These are phyloP conservation scores for Drosophila seguyi DNA, from an alignment of 1,140 invertebrate species.

Conservation along the genomic window DNA sequence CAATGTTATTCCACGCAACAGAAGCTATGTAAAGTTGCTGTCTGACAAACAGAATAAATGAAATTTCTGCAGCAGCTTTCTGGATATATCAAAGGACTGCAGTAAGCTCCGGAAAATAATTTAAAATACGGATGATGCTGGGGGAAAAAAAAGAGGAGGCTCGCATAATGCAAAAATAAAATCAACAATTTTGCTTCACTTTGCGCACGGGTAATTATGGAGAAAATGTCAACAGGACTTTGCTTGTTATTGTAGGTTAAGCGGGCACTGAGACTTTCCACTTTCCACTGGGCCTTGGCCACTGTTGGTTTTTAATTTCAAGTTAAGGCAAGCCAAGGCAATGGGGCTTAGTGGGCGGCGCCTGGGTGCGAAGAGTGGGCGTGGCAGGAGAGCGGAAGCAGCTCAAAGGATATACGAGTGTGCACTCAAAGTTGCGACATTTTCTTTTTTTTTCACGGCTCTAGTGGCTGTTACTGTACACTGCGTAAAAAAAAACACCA, in stretches of 20 bases:
- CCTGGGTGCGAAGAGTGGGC: background rate
- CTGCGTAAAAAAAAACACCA: background rate
- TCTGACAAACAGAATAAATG: conserved; percentile 35
- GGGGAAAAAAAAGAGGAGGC: conserved; percentile 26
- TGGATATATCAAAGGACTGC: conserved; percentile 36
- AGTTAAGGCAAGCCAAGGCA: conserved; percentile 34
- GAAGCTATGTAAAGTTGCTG: conserved; percentile 1
- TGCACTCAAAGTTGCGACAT: conserved; percentile 73
- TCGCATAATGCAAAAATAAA: conserved; percentile 78
- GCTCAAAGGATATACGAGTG: conserved; percentile 81
- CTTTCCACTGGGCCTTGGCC: conserved; percentile 67
- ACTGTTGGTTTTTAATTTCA: conserved; percentile 83
- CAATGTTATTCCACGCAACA: conserved; percentile 9
- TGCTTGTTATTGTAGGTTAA: conserved; percentile 81
- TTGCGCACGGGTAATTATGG: conserved; percentile 81
- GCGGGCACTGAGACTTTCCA: conserved; percentile 60
- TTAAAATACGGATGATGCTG: conserved; percentile 23
- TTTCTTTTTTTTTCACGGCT: conserved; percentile 44
- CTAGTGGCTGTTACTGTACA: conserved; percentile 35
- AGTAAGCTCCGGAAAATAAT: conserved; percentile 31
- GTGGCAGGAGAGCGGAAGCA: conserved; percentile 7
- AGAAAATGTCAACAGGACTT: conserved; percentile 77
- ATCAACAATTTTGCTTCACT: conserved; percentile 81
- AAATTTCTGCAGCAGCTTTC: conserved; percentile 37
- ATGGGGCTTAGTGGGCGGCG: conserved; percentile 1